phyloP scores from a whole-genome alignment of 2,113 vertebrate species.

The Ascaphus truei region DNA sequence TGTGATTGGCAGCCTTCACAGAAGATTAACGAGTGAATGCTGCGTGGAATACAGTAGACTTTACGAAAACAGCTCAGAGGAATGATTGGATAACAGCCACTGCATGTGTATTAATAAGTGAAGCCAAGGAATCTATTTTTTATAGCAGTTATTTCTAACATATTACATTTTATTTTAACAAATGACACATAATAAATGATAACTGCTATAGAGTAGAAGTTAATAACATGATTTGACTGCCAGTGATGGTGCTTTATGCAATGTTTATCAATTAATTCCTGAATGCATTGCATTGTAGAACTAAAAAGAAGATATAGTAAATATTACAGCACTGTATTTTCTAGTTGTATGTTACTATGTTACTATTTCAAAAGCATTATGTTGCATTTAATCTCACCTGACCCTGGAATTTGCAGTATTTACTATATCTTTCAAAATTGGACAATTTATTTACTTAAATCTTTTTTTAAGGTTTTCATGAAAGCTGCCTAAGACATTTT shows the following conservation, averaged over 20 bases:
- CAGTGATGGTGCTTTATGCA: constrained; percentile 1
- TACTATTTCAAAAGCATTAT: background rate
- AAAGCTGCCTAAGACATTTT: background rate
- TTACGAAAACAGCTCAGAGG: too few species aligned
- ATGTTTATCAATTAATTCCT: background rate
- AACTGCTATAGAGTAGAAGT: background rate
- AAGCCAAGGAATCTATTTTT: too few species aligned
- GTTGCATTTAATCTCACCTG: background rate
- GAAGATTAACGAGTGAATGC: too few species aligned
- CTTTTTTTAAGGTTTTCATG: background rate
- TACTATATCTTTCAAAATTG: background rate
- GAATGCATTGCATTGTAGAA: background rate
- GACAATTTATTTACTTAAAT: too few species aligned
- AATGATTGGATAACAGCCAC: too few species aligned
- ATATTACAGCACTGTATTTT: background rate
- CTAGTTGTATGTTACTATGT: background rate
- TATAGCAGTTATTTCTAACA: too few species aligned
- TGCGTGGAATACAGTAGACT: too few species aligned
- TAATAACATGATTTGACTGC: constrained; percentile 12
- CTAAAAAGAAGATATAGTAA: too few species aligned
- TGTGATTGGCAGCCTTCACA: too few species aligned
- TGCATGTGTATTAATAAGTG: too few species aligned
- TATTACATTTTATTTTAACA: too few species aligned
- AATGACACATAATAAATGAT: background rate
- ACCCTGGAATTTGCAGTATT: background rate